Conservation (phyloP, 2,888 invertebrate genomes). For the Harmothoe impar region DNA sequence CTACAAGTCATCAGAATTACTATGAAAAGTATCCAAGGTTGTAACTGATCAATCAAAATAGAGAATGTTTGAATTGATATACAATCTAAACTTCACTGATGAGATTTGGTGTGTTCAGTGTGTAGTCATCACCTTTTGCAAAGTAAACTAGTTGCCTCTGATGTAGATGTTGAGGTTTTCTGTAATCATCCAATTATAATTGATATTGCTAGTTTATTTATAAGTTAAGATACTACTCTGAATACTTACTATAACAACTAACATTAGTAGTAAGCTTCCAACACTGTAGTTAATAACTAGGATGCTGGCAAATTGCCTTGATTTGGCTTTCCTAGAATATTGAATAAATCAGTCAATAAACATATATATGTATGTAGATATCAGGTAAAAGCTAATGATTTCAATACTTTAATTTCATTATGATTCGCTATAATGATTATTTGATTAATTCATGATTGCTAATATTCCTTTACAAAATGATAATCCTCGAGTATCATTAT, state of each 20-base stretch:
- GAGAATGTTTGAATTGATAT: slow-evolving; percentile 42
- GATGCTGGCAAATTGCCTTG: neutral
- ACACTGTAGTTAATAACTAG: neutral
- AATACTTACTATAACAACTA: neutral
- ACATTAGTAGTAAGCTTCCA: neutral
- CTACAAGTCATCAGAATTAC: neutral
- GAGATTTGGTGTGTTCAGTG: slow-evolving; percentile 45
- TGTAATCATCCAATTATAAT: neutral
- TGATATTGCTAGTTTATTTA: neutral
- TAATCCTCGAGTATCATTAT: neutral
- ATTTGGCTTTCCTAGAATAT: slow-evolving; percentile 25
- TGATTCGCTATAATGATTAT: too few relatives aligned
- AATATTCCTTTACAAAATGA: too few relatives aligned
- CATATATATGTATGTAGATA: too few relatives aligned
- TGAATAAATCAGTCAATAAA: neutral
- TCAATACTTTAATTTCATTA: too few relatives aligned
- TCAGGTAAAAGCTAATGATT: too few relatives aligned
- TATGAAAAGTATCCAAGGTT: neutral
- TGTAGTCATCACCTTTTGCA: slow-evolving; percentile 24
- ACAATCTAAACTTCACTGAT: slow-evolving; percentile 36
- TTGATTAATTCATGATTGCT: too few relatives aligned
- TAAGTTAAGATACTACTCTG: neutral
- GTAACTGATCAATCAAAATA: slow-evolving; percentile 47
- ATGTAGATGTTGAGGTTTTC: slow-evolving; percentile 23
- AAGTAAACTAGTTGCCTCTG: slow-evolving; percentile 21